Percentiles rank a stretch among this genome's conserved stretches.
These are phyloP conservation scores for Danio kyathit DNA, from an alignment of 2,797 vertebrate genomes.

Conservation along the genomic window DNA sequence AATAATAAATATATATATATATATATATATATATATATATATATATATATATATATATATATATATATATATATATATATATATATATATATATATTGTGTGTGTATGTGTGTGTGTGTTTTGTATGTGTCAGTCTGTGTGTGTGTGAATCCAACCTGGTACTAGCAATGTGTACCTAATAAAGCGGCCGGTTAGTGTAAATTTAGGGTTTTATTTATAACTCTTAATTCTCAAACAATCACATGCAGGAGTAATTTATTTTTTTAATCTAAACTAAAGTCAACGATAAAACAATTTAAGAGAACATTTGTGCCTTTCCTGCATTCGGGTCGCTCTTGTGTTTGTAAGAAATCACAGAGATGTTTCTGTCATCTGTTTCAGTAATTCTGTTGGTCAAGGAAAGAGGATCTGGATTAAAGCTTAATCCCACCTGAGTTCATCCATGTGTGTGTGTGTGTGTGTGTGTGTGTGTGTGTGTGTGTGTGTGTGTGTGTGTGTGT, in stretches of 20 bases:
- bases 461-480: too few relatives aligned
- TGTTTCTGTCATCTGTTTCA: slow-evolving; percentile 9
- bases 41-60: too few relatives aligned
- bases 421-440: slow-evolving; percentile 46
- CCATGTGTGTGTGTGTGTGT: not conserved
- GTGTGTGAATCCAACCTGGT: too few relatives aligned
- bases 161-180: too few relatives aligned
- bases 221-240: not conserved
- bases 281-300: not conserved
- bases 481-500: not conserved
- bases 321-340: not conserved
- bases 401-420: slow-evolving; percentile 47
- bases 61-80: too few relatives aligned
- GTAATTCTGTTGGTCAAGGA: slow-evolving; percentile 13
- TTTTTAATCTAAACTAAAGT: not conserved
- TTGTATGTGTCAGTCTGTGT: too few relatives aligned
- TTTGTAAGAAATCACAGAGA: not conserved
- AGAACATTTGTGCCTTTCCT: not conserved
- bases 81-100: too few relatives aligned
- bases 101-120: too few relatives aligned
- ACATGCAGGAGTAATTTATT: not conserved
- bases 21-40: too few relatives aligned
- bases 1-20: too few relatives aligned
- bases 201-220: not conserved
- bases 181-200: too few relatives aligned